Conservation (phyloP, 2,888 invertebrate genomes). For the Romanomermis culicivorax region DNA sequence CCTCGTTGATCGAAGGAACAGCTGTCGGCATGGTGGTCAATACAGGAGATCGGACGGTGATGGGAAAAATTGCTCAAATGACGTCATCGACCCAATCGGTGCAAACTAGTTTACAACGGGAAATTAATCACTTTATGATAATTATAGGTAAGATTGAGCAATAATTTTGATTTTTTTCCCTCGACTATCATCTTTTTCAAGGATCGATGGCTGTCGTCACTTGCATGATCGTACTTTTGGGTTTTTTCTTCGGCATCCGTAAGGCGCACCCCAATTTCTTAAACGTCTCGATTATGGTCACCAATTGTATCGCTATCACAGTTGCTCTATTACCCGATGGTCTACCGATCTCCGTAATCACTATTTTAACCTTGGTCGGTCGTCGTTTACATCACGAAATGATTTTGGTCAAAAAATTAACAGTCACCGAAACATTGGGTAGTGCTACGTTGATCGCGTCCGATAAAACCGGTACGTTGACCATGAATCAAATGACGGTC, state of each 20-base stretch:
- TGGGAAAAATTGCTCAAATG: slow-evolving; percentile 4
- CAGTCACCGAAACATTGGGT: slow-evolving; percentile 3
- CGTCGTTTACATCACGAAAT: not conserved
- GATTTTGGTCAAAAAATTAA: slow-evolving; percentile 4
- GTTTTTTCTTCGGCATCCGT: not conserved
- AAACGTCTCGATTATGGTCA: not conserved
- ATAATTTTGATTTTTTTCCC: not conserved
- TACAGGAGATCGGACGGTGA: slow-evolving; percentile 1
- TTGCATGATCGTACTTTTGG: not conserved
- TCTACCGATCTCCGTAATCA: not conserved
- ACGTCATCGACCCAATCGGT: not conserved
- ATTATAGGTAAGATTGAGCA: not conserved
- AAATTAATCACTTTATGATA: not conserved
- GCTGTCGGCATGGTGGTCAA: not conserved
- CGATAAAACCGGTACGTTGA: slow-evolving; percentile 4
- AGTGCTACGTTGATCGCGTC: slow-evolving; percentile 4
- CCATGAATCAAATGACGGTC: slow-evolving; percentile 1
- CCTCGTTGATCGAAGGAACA: not conserved
- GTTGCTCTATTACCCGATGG: slow-evolving; percentile 1
- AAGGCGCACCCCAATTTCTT: not conserved
- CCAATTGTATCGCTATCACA: slow-evolving; percentile 1
- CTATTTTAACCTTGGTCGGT: slow-evolving; percentile 1
- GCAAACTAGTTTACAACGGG: not conserved
- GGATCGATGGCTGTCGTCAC: not conserved
- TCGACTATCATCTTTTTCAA: not conserved